Evolutionary conservation across 2,113 vertebrate species (phyloP).

Genomic region (Chionomys nivalis): DNA sequence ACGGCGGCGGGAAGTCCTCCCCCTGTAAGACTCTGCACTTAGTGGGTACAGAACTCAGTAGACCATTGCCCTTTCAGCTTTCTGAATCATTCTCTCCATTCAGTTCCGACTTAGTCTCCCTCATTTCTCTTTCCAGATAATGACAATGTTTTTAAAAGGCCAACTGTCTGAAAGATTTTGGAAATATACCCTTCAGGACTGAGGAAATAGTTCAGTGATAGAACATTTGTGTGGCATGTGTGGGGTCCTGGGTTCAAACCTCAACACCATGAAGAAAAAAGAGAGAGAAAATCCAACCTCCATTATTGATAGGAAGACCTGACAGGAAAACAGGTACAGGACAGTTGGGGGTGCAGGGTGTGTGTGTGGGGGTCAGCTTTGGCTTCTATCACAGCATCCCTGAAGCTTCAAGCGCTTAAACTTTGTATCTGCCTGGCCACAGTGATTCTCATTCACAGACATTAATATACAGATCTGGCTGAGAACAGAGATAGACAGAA

Average conservation of each 20-base stretch:
- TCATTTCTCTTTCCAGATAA: not conserved
- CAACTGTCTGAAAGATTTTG: not conserved
- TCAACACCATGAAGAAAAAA: not conserved
- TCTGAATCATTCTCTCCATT: not conserved
- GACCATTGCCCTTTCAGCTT: not conserved
- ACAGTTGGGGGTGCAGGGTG: too few relatives aligned
- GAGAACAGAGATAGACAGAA: not conserved
- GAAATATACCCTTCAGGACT: not conserved
- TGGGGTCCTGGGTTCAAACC: not conserved
- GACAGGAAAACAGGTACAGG: not conserved
- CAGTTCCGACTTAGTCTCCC: not conserved
- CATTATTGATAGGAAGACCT: not conserved
- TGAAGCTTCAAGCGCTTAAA: conserved; percentile 95
- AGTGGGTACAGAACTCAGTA: not conserved
- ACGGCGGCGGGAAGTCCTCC: not conserved
- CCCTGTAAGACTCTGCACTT: not conserved
- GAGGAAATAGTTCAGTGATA: not conserved
- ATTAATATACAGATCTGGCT: conserved; percentile 88
- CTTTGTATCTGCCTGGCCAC: conserved; percentile 94
- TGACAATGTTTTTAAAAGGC: not conserved
- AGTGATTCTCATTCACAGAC: conserved; percentile 91
- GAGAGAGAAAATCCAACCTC: not conserved
- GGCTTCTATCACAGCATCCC: conserved; percentile 90
- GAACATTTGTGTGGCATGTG: not conserved
- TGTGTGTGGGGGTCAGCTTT: conserved; percentile 76